These are phyloP conservation scores for Platalea minor DNA, from an alignment of 2,797 vertebrate species.

Conservation along the genomic window DNA sequence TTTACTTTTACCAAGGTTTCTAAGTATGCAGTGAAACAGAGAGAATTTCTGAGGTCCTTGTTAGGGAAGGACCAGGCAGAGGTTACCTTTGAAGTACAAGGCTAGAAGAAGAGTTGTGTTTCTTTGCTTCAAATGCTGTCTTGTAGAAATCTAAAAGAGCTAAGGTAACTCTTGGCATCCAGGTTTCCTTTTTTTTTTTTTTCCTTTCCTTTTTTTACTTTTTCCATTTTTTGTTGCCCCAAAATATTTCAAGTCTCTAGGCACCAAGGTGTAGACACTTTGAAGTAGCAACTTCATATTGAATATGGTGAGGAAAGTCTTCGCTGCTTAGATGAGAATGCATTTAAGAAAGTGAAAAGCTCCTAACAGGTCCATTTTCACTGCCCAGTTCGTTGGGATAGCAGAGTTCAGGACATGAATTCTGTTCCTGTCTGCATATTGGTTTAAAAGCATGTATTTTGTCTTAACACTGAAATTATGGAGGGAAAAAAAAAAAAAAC, in stretches of 20 bases:
- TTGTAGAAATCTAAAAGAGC: not conserved
- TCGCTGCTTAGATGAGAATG: not conserved
- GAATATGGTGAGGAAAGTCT: not conserved
- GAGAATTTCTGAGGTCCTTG: not conserved
- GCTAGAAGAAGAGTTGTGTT: not conserved
- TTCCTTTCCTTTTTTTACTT: too few species aligned
- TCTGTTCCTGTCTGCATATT: not conserved
- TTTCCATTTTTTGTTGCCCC: not conserved
- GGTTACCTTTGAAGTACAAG: not conserved
- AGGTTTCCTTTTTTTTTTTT: not conserved
- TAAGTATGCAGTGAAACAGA: not conserved
- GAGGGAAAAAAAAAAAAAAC: not conserved
- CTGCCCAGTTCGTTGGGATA: not conserved
- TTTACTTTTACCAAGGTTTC: not conserved
- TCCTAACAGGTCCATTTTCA: not conserved
- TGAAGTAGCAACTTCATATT: not conserved
- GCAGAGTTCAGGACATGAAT: not conserved
- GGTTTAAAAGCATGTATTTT: not conserved
- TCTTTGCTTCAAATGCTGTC: not conserved
- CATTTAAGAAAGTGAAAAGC: not conserved
- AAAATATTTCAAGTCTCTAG: not conserved
- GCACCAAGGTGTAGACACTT: not conserved
- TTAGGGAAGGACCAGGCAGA: not conserved
- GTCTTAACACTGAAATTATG: not conserved
- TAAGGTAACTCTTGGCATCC: not conserved